Conservation (phyloP, 2,797 vertebrate genomes). For the Pygocentrus nattereri region DNA sequence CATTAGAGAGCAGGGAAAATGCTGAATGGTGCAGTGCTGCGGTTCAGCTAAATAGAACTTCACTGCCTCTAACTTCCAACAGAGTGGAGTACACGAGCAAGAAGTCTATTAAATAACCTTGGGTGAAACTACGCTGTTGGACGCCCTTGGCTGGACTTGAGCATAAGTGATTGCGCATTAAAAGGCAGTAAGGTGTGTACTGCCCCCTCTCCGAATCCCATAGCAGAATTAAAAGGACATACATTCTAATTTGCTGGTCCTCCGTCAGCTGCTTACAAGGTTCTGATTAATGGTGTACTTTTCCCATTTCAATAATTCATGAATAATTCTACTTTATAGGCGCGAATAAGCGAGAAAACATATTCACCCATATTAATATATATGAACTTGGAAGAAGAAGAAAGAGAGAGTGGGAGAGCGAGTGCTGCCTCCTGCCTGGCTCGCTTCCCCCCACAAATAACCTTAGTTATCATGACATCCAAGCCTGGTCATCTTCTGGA, state of each 20-base stretch:
- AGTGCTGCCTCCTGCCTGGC: conserved; percentile 5
- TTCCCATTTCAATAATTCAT: conserved; percentile 76
- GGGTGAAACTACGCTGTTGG: conserved; percentile 17
- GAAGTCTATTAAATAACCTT: conserved; percentile 56
- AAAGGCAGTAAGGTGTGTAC: conserved; percentile 61
- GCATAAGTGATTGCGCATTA: conserved; percentile 68
- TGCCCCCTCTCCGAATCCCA: conserved; percentile 61
- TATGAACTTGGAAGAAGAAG: conserved; percentile 46
- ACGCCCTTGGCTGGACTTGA: conserved; percentile 58
- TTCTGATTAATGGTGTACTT: conserved; percentile 75
- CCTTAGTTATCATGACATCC: conserved; percentile 16
- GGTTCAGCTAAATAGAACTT: not conserved
- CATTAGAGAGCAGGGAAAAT: not conserved
- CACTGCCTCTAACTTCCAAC: not conserved
- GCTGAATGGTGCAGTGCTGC: not conserved
- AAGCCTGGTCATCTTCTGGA: conserved; percentile 29
- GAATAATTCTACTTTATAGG: conserved; percentile 74
- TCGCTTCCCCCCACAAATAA: not conserved
- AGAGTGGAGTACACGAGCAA: conserved; percentile 12
- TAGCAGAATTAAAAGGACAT: conserved; percentile 74
- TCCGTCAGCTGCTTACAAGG: conserved; percentile 64
- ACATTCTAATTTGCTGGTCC: conserved; percentile 74
- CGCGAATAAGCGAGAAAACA: conserved; percentile 69
- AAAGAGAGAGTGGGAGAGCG: conserved; percentile 10
- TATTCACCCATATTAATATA: conserved; percentile 61